Conservation (phyloP, 2,797 vertebrate genomes). For the Helicolenus hilgendorfi region DNA sequence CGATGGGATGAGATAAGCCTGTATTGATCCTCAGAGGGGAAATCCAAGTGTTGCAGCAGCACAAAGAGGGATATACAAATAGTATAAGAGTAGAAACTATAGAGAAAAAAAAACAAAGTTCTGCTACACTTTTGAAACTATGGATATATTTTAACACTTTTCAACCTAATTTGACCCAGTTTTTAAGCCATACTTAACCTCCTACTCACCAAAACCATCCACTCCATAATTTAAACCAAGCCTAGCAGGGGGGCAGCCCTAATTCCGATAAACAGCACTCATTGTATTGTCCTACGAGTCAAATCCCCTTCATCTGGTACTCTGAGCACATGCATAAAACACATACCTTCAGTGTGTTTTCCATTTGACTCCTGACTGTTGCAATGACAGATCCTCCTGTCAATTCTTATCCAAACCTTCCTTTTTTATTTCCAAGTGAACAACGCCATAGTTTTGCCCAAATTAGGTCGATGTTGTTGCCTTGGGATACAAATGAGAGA, state of each 20-base stretch:
- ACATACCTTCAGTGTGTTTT: slow-evolving; percentile 10
- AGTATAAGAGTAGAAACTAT: no score
- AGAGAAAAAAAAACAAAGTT: no score
- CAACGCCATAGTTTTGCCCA: slow-evolving; percentile 1
- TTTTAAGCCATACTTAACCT: not conserved
- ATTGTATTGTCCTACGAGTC: not conserved
- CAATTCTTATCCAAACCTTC: slow-evolving; percentile 12
- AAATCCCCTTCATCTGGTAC: slow-evolving; percentile 1
- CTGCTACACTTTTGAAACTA: not conserved
- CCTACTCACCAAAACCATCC: not conserved
- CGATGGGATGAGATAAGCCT: no score
- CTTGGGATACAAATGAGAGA: slow-evolving; percentile 27
- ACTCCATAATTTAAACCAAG: not conserved
- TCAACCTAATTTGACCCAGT: not conserved
- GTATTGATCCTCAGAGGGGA: no score
- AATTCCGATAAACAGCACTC: not conserved
- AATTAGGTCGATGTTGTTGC: slow-evolving; percentile 37
- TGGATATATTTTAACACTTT: not conserved
- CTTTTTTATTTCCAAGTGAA: not conserved
- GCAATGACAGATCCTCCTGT: slow-evolving; percentile 12
- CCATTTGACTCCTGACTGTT: slow-evolving; percentile 3
- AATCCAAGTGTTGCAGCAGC: no score
- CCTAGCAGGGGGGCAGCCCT: not conserved
- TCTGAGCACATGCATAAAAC: not conserved
- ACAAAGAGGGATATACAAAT: no score